phyloP scores from a whole-genome alignment of 1,140 invertebrate genomes.

The Hylaeus anthracinus region DNA sequence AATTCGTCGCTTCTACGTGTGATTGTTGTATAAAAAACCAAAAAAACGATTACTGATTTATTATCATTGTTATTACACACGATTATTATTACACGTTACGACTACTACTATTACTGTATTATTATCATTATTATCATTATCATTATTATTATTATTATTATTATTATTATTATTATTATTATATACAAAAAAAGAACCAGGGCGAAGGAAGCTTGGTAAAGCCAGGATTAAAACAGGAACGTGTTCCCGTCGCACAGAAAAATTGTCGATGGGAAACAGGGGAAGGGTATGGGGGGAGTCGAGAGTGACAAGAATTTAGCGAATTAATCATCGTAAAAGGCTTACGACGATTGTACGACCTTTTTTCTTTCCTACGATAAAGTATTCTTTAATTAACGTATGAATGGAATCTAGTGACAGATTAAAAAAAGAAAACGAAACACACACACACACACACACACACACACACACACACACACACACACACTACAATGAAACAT shows the following conservation, averaged over 20 bases:
- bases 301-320: neutral
- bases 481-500: neutral
- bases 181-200: conserved; percentile 15
- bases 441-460: no score
- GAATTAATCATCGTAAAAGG: conserved; percentile 3
- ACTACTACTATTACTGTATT: conserved; percentile 66
- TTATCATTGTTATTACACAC: conserved; percentile 74
- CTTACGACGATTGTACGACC: conserved; percentile 38
- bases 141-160: conserved; percentile 69
- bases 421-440: neutral
- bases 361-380: conserved; percentile 48
- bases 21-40: conserved; percentile 77
- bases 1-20: conserved; percentile 81
- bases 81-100: conserved; percentile 69
- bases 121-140: conserved; percentile 63
- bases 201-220: conserved; percentile 16
- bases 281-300: no score
- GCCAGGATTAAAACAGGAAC: neutral
- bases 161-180: conserved; percentile 68
- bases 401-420: conserved; percentile 19
- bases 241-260: no score
- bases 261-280: neutral
- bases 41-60: conserved; percentile 73
- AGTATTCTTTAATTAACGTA: conserved; percentile 26
- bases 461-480: no score